Base-by-base conservation (phyloP, 2,113 vertebrate species). In the Bucco capensis region DNA sequence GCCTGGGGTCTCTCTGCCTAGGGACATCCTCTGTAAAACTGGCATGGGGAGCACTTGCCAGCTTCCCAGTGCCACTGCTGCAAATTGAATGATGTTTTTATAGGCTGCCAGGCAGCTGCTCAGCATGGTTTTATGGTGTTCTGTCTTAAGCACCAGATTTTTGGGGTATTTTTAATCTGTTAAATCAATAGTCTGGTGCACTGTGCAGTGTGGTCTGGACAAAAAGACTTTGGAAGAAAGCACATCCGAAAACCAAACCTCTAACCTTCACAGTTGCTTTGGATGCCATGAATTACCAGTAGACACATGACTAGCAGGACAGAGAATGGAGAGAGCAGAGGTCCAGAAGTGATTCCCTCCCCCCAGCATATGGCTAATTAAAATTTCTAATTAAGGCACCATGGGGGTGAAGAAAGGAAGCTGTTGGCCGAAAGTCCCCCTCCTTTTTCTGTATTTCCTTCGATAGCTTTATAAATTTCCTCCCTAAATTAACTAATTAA, bases 401-500 rank as follows among this genome's bases (percentile, higher is more conserved):
- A 57, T 94, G 88, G 91, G 94, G 88, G 88, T 91, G 92, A 95
- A 75, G 88, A 94, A 94, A 94, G 73, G 87, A 90, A 91, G 53
- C 46, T 94, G 75, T 61, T 79, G 89, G 94, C 82, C 60, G 6
- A 93, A 96, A 87, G 84, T 92, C 89, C 49, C 90, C 79, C 87
- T 93, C 82, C 74, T 91, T 96, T 89, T 96, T 79, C 88, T 78
- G 74, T 74, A 86, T 96, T 96, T 96, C 83, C 66, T 96, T 91
- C 86, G 0, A 93, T 88, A 94, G 94, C 89, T 89, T 95, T 95
- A 95, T 94, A 95, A 89, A 96, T 95, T 96, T 94, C 37, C 83
- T 56, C 67, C 85, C 73, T 79, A 96, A 96, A 96, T 95, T 94
- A 95, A 95, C 94, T 97, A 96, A 96, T 96, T 96, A 97, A 96